Base-by-base conservation (phyloP, 1,140 invertebrate species). In the Bombus sylvicola region DNA sequence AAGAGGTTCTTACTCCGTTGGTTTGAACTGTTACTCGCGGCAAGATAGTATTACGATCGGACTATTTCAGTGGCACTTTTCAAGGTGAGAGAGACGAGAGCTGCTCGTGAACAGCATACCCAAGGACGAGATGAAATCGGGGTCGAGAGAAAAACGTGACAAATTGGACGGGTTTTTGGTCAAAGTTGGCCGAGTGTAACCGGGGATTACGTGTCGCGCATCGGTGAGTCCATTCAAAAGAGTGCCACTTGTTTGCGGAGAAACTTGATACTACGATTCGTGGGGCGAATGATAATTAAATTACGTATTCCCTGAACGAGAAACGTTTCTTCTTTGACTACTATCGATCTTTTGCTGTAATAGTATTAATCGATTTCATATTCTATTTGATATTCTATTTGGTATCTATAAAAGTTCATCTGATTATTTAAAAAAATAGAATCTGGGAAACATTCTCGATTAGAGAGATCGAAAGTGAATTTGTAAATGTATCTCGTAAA, bases 121-220 rank as follows among this genome's bases (percentile, higher is more conserved):
- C 71, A 74, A 75, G 73, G 62, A 77, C 57, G 31, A 41, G 74
- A 72, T 13, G 79, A 47, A 86, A 86, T 75, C 31, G 71, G 43
- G 79, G 81, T 77, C 81, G 85, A 43, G 8, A 6, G 72, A 82
- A 39, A 80, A 76, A 62, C 78, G 79, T 57, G 84, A 82, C 53
- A 37, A 74, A 25, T 59, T 28, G 84, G 28, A 59, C 34, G 43
- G n/a, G 31, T 57, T 59, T 62, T 64, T 73, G 28, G 31, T n/a
- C 25, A 59, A 57, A 72, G n/a, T 69, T 25, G 9, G 10, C 10
- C 64, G n/a, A 31, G 66, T 72, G 5, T 66, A 12, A n/a, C 3
- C 53, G 22, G 25, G 1, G 37, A 13, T 13, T 9, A 31, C n/a
- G 28, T 22, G 31, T 77, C 15, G 25, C 25, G 37, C 22, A 77